Percentiles rank a stretch among this genome's conserved stretches.
Conservation (phyloP, 2,888 invertebrate genomes). For the Podabrus alpinus region DNA sequence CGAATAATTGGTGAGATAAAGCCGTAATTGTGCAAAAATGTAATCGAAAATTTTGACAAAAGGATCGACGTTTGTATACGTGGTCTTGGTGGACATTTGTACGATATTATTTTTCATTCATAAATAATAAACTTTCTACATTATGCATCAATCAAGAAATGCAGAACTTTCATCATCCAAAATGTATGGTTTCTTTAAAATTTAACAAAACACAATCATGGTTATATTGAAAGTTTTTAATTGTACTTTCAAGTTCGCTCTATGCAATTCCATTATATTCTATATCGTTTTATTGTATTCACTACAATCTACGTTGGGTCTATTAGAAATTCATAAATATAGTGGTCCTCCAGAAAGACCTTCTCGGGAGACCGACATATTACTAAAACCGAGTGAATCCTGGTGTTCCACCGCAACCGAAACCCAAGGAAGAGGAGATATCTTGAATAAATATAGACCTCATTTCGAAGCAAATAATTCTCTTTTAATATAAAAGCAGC, state of each 20-base stretch:
- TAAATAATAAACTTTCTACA: no score
- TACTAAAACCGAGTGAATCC: not conserved
- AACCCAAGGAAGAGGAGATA: not conserved
- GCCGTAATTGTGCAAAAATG: no score
- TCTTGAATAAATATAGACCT: not conserved
- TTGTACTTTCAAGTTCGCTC: not conserved
- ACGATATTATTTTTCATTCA: no score
- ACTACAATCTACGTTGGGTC: not conserved
- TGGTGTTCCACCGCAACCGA: not conserved
- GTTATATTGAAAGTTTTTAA: not conserved
- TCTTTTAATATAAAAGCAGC: not conserved
- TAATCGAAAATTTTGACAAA: no score
- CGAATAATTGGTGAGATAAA: no score
- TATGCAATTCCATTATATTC: not conserved
- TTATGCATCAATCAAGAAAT: no score
- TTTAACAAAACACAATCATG: not conserved
- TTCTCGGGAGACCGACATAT: not conserved
- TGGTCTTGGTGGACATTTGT: no score
- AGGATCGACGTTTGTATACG: no score
- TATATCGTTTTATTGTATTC: not conserved
- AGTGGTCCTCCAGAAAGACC: not conserved
- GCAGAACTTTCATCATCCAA: no score
- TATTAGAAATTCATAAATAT: not conserved
- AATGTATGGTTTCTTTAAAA: no score
- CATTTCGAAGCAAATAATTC: not conserved